phyloP scores from a whole-genome alignment of 2,113 vertebrate species.

The Apistogramma diplotaenia region DNA sequence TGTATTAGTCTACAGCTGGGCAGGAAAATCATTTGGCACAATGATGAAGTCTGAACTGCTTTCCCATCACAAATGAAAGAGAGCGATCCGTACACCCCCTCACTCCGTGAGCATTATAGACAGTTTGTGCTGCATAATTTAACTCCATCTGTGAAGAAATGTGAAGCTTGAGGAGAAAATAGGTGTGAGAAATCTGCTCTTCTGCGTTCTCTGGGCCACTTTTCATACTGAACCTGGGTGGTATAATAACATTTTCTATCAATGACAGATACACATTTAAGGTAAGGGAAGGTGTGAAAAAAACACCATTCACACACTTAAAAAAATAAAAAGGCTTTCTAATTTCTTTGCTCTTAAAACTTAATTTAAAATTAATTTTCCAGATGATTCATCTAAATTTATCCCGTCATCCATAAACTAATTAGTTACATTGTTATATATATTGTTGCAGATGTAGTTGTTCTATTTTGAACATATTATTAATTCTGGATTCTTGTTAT shows the following conservation, averaged over 20 bases:
- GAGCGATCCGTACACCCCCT: constrained; percentile 20
- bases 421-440: too few relatives aligned
- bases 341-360: not conserved
- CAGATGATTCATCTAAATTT: not conserved
- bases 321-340: not conserved
- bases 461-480: too few relatives aligned
- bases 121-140: constrained; percentile 75
- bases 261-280: constrained; percentile 6
- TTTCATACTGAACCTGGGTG: constrained; percentile 8
- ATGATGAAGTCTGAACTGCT: constrained; percentile 53
- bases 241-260: constrained; percentile 30
- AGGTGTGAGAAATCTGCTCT: constrained; percentile 37
- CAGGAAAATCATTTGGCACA: constrained; percentile 47
- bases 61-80: constrained; percentile 27
- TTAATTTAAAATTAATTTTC: not conserved
- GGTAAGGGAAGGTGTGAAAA: not conserved
- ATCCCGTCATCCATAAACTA: too few relatives aligned
- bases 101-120: constrained; percentile 59
- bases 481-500: not conserved
- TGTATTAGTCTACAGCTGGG: constrained; percentile 49
- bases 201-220: constrained; percentile 40
- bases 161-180: constrained; percentile 41
- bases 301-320: not conserved
- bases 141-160: constrained; percentile 68
- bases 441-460: too few relatives aligned